Conservation (phyloP, 2,113 vertebrate species). For the Atrichornis clamosus region DNA sequence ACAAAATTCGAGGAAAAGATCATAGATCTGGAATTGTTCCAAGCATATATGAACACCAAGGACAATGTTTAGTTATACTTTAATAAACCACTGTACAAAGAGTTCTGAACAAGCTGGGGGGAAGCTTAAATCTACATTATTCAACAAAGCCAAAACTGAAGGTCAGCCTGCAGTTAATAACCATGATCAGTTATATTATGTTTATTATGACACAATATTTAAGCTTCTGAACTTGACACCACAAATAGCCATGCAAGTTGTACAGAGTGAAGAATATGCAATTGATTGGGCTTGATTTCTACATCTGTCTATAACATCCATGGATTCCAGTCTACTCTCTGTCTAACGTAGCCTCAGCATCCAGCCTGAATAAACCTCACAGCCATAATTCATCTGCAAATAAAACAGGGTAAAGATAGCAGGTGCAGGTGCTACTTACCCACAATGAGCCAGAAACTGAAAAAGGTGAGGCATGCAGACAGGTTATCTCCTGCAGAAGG, state of each 20-base stretch:
- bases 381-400: neutral
- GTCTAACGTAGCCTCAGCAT: neutral
- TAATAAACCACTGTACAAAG: slow-evolving; percentile 83
- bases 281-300: neutral
- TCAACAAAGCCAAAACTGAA: slow-evolving; percentile 72
- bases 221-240: slow-evolving; percentile 16
- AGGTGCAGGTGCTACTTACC: neutral
- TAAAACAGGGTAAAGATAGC: neutral
- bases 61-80: slow-evolving; percentile 83
- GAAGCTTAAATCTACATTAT: slow-evolving; percentile 74
- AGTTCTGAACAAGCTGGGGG: slow-evolving; percentile 76
- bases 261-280: neutral
- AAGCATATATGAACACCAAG: slow-evolving; percentile 64
- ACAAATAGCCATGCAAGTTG: neutral
- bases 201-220: neutral
- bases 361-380: neutral
- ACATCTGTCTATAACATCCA: neutral
- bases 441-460: neutral
- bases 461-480: neutral
- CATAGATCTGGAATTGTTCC: slow-evolving; percentile 52
- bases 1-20: slow-evolving; percentile 47
- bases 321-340: neutral
- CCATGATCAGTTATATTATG: slow-evolving; percentile 48
- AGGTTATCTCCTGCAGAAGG: neutral
- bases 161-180: slow-evolving; percentile 54